Conservation (phyloP, 2,113 vertebrate species). For the Rissa tridactyla region DNA sequence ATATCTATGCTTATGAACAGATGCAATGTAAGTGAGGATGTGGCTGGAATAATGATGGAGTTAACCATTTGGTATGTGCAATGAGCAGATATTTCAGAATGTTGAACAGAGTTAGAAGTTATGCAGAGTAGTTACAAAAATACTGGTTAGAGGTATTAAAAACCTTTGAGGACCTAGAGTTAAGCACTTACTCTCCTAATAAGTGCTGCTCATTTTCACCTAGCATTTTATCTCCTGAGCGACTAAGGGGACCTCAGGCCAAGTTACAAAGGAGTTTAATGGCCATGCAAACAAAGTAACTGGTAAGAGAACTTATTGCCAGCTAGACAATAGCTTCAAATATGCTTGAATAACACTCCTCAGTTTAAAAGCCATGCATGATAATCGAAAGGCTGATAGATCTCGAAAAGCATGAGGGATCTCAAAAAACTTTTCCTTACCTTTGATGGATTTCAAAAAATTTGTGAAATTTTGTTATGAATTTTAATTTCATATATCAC, state of each 20-base stretch:
- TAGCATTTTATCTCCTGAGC: not conserved
- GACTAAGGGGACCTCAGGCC: not conserved
- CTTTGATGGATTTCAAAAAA: not conserved
- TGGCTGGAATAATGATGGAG: not conserved
- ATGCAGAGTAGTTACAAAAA: not conserved
- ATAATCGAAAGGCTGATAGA: not conserved
- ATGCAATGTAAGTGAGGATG: not conserved
- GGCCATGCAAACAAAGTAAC: not conserved
- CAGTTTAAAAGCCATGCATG: not conserved
- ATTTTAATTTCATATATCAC: not conserved
- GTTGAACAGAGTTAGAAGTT: not conserved
- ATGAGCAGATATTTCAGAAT: not conserved
- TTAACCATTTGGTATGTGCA: not conserved
- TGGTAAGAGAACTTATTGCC: not conserved
- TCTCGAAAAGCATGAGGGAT: not conserved
- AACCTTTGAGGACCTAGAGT: not conserved
- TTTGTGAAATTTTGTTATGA: not conserved
- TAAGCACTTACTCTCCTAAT: not conserved
- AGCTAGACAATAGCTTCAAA: not conserved
- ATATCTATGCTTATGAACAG: not conserved
- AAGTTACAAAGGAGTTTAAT: not conserved
- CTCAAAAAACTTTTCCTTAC: not conserved
- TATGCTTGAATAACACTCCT: not conserved
- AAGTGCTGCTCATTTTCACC: not conserved
- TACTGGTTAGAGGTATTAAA: not conserved